phyloP scores from a whole-genome alignment of 2,888 invertebrate species.

The Euplexia lucipara region DNA sequence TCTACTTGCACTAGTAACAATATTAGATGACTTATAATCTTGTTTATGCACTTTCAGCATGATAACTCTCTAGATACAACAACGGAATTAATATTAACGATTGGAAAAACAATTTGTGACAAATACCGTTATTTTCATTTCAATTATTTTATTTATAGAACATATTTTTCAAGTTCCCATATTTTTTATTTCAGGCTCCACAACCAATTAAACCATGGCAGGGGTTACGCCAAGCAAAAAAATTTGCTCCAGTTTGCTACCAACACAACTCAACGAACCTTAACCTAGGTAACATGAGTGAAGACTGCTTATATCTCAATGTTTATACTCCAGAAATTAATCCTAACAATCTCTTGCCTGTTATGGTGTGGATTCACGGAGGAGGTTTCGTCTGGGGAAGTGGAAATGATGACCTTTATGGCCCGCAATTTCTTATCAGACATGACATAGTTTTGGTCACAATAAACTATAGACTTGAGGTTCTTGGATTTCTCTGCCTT shows the following conservation, averaged over 20 bases:
- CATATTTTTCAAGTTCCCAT: not conserved
- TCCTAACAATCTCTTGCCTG: constrained; percentile 70
- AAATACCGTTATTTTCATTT: no score
- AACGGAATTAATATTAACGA: no score
- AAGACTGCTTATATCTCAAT: constrained; percentile 84
- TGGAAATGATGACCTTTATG: constrained; percentile 77
- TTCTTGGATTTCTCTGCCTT: constrained; percentile 81
- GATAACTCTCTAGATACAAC: no score
- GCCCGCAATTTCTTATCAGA: constrained; percentile 81
- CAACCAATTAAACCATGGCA: constrained; percentile 77
- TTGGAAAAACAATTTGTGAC: no score
- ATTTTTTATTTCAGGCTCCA: constrained; percentile 75
- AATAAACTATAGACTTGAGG: constrained; percentile 83
- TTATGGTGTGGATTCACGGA: constrained; percentile 84
- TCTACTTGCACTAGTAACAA: no score
- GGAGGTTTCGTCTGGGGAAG: constrained; percentile 78
- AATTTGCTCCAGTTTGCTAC: constrained; percentile 75
- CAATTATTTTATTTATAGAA: no score
- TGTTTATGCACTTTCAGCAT: no score
- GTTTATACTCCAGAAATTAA: constrained; percentile 79
- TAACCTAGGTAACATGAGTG: constrained; percentile 67
- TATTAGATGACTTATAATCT: no score
- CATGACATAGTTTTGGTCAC: constrained; percentile 82
- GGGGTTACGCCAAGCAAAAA: constrained; percentile 78
- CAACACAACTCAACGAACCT: constrained; percentile 57